These are phyloP conservation scores for Acrossocheilus fasciatus DNA, from an alignment of 2,797 vertebrate species.

Conservation along the genomic window DNA sequence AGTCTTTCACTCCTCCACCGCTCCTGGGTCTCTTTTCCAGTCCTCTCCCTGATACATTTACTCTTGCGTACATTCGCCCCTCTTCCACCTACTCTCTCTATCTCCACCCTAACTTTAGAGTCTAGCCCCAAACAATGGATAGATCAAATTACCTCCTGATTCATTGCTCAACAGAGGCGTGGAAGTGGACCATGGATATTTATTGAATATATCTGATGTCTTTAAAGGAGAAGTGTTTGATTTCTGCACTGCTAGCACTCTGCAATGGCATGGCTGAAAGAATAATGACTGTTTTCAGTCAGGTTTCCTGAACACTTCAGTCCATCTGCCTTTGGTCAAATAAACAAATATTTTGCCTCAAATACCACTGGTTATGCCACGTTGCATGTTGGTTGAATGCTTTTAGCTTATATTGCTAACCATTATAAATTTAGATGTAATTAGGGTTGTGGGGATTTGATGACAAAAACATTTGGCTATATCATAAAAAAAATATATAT, in stretches of 20 bases:
- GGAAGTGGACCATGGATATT: background rate
- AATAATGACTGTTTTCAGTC: background rate
- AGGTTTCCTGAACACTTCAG: background rate
- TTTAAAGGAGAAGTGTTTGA: slow-evolving; percentile 13
- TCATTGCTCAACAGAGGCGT: slow-evolving; percentile 26
- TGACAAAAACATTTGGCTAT: too few relatives aligned
- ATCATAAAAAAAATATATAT: too few relatives aligned
- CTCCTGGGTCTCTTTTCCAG: slow-evolving; percentile 10
- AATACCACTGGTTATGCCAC: background rate
- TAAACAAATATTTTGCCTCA: background rate
- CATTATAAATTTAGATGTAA: background rate
- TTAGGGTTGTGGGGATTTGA: background rate
- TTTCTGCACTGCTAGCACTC: background rate
- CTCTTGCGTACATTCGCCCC: background rate
- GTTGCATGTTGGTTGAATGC: background rate
- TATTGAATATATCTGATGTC: slow-evolving; percentile 16
- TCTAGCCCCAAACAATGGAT: slow-evolving; percentile 28
- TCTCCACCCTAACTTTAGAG: slow-evolving; percentile 30
- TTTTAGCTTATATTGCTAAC: background rate
- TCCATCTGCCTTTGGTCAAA: background rate
- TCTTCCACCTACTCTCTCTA: background rate
- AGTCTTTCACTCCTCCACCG: slow-evolving; percentile 25
- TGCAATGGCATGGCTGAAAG: background rate
- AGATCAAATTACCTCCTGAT: slow-evolving; percentile 18
- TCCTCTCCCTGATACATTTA: slow-evolving; percentile 21